Percentiles rank a stretch among this genome's conserved stretches.
These are phyloP conservation scores for Temnopleurus reevesii DNA, from an alignment of 53 echinoderm and acorn worm genomes.

Conservation along the genomic window DNA sequence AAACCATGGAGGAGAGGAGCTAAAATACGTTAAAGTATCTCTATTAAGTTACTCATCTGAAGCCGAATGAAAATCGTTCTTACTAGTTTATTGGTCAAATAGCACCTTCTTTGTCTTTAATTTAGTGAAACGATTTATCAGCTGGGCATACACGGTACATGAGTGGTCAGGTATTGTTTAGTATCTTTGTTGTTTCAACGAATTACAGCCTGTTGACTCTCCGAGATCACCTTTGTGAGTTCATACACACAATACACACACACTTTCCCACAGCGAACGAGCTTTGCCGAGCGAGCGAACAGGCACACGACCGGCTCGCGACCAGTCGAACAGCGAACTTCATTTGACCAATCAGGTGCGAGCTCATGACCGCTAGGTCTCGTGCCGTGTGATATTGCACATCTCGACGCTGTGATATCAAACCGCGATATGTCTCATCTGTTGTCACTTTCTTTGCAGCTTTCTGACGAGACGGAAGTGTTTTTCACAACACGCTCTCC, in stretches of 20 bases:
- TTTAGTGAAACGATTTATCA: background rate
- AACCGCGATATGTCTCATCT: slow-evolving; percentile 31
- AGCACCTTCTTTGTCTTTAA: background rate
- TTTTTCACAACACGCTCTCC: background rate
- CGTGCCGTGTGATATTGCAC: background rate
- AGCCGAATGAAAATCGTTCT: background rate
- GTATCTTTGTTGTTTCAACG: slow-evolving; percentile 6
- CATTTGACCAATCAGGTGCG: slow-evolving; percentile 43
- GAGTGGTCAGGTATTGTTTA: slow-evolving; percentile 3
- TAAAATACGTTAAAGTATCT: background rate
- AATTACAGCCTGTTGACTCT: slow-evolving; percentile 59
- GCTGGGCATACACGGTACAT: slow-evolving; percentile 26
- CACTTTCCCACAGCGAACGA: slow-evolving; percentile 8
- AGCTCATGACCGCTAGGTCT: slow-evolving; percentile 1
- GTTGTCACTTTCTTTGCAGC: slow-evolving; percentile 55
- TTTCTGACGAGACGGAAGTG: slow-evolving; percentile 23
- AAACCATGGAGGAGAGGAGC: background rate
- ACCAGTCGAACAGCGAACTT: slow-evolving; percentile 9
- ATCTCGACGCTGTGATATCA: slow-evolving; percentile 30
- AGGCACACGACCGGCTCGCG: slow-evolving; percentile 39
- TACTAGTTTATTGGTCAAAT: background rate
- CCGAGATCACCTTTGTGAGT: background rate
- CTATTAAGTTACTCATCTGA: background rate
- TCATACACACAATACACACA: background rate
- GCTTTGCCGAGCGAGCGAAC: background rate